Evolutionary conservation across 2,797 vertebrate genomes (phyloP).

Genomic region (Erpetoichthys calabaricus): DNA sequence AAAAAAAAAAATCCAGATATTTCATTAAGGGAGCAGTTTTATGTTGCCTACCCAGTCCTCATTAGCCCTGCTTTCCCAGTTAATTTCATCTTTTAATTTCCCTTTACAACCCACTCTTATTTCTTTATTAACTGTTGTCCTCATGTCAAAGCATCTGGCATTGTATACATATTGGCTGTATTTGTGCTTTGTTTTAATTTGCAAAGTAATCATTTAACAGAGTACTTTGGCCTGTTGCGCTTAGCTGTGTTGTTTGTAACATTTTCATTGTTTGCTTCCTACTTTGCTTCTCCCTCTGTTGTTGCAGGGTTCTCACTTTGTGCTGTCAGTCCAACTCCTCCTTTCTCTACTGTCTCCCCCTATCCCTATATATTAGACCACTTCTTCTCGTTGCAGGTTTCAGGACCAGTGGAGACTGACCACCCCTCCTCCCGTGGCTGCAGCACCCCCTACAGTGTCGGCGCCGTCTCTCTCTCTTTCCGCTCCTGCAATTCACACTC

Average conservation of each 20-base stretch:
- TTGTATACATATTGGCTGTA: conserved; percentile 30
- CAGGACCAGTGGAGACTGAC: conserved; percentile 74
- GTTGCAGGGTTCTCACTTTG: conserved; percentile 18
- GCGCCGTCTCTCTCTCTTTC: conserved; percentile 67
- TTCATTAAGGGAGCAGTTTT: no score
- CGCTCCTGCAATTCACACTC: conserved; percentile 65
- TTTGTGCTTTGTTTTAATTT: no score
- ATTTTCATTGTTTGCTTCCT: background rate
- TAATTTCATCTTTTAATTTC: no score
- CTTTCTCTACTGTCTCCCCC: conserved; percentile 24
- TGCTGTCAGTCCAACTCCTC: conserved; percentile 31
- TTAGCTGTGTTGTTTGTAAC: conserved; percentile 22
- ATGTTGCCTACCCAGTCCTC: no score
- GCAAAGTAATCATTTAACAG: no score
- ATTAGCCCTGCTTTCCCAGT: no score
- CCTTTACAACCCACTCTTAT: no score
- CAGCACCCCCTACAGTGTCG: conserved; percentile 59
- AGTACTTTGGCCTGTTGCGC: conserved; percentile 34
- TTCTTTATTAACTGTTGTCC: conserved; percentile 12
- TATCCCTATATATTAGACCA: conserved; percentile 67
- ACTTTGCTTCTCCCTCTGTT: background rate
- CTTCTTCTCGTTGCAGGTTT: conserved; percentile 78
- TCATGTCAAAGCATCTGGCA: conserved; percentile 37
- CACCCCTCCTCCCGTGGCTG: conserved; percentile 60
- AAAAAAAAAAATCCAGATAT: no score